Base-by-base conservation (phyloP, 1,140 invertebrate genomes). In the Sarcophaga peregrina region DNA sequence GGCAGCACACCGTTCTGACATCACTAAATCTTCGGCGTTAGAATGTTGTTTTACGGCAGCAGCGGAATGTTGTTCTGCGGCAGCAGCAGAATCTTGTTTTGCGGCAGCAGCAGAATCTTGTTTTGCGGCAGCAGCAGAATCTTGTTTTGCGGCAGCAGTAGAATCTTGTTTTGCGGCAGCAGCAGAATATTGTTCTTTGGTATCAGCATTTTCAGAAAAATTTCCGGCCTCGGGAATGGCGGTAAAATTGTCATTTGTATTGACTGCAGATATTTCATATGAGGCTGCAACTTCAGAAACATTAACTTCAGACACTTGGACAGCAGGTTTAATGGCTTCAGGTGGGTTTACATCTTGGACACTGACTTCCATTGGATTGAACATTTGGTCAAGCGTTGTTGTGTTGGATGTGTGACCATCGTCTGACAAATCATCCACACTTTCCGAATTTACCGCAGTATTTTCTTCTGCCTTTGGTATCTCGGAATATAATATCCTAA, bases 401-500 rank as follows among this genome's bases (percentile, higher is more conserved):
- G n/a, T n/a, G n/a, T n/a, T n/a, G n/a, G n/a, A n/a, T n/a, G n/a
- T n/a, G n/a, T n/a, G 82, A 13, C 84, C 85, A 72, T 45, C 83
- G 0, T 5, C 20, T 6, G 52, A 87, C 50, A 45, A 37, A 4
- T 74, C 17, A 11, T 47, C 73, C 62, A 84, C 84, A 11, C 82
- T 85, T 45, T 47, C 85, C 15, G 75, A 50, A 45, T 48, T 86
- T 10, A 85, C 54, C 80, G 84, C 83, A n/a, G 52, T 11, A 2
- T 47, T 47, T 8, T 17, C 9, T 80, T 17, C 83, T 9, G 81
- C 80, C 6, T 52, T 52, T 52, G 8, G 84, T 85, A 50, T 11
- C 86, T 13, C 85, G 86, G 82, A 86, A 84, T 15, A 84, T 86
- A 73, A 84, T 84, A 25, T 83, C 82, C 11, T 74, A 54, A 68